Evolutionary conservation across 2,113 vertebrate species (phyloP), one percentile per base, ranked within the genome.

Genomic region (Phoenicopterus ruber): DNA sequence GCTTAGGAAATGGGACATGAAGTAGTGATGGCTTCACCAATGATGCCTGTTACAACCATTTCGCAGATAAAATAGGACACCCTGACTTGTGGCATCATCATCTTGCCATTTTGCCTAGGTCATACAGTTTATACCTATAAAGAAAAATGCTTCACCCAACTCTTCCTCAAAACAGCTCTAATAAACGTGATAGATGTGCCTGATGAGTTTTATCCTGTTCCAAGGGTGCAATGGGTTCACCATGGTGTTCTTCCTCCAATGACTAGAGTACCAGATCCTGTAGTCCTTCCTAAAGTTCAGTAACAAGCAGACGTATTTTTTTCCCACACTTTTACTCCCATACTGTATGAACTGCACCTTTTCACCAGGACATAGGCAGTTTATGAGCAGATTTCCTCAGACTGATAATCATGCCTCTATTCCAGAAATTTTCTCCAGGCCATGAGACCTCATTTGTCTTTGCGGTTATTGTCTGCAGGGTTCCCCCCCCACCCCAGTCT

Each of bases 361-460:
- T 79, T 93, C 31, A 61, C 42, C 62, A n/a, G 74, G 40, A 49
- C 36, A 10, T 0, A 66, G 24, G n/a, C 2, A 13, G 40, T 62
- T 74, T 54, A 46, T 0, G 9, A 71, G 31, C 34, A 91, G 42
- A 52, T 86, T 92, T 92, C 22, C 47, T 80, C 67, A 81, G 46
- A 46, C 46, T 80, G 46, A 24, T 34, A 36, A 9, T 80, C 10
- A 28, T 62, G 42, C 50, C 40, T 83, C 63, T 66, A 25, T 25
- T n/a, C 31, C 36, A 66, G 71, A 58, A 70, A 54, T 92, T 73
- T 90, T 92, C 46, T 54, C 67, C 74, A 90, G 59, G 63, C 50
- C 32, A 20, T 6, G 25, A 79, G 32, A 59, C 11, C 28, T 72
- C 47, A 59, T n/a, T 65, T 69, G 40, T 6, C 86, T 92, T 93